Evolutionary conservation across 2,113 vertebrate genomes (phyloP).

Genomic region (Onychostoma macrolepis): DNA sequence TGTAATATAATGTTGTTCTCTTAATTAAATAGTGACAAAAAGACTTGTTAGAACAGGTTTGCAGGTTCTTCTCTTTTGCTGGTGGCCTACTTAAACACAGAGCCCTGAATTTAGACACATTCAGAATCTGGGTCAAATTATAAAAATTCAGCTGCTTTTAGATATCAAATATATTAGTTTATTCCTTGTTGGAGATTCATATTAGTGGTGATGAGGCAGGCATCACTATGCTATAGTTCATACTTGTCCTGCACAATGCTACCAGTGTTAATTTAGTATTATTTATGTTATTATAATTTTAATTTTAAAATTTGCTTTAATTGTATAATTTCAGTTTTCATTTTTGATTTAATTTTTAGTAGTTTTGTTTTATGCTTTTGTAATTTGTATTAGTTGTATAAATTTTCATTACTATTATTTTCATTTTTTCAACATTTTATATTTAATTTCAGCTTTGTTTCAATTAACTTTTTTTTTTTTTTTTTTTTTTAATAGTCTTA

Average conservation of each 20-base stretch:
- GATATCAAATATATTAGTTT: background rate
- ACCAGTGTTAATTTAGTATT: background rate
- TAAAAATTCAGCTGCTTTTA: background rate
- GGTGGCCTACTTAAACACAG: background rate
- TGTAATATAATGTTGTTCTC: background rate
- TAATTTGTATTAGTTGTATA: background rate
- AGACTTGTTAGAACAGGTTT: background rate
- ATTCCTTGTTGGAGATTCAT: background rate
- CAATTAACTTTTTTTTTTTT: too few species aligned
- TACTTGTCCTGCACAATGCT: background rate
- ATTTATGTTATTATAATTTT: background rate
- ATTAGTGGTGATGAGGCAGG: background rate
- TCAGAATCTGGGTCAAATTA: constrained; percentile 3
- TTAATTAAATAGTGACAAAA: background rate
- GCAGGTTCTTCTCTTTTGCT: background rate
- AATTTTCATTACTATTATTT: background rate
- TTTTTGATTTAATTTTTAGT: background rate
- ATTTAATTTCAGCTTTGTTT: background rate
- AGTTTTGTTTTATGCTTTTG: background rate
- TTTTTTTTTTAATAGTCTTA: too few species aligned
- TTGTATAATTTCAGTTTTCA: background rate
- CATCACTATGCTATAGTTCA: background rate
- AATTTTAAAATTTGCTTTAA: background rate
- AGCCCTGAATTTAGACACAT: background rate
- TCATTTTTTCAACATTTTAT: background rate